Conservation (phyloP, 2,888 invertebrate genomes). For the Tinea trinotella region DNA sequence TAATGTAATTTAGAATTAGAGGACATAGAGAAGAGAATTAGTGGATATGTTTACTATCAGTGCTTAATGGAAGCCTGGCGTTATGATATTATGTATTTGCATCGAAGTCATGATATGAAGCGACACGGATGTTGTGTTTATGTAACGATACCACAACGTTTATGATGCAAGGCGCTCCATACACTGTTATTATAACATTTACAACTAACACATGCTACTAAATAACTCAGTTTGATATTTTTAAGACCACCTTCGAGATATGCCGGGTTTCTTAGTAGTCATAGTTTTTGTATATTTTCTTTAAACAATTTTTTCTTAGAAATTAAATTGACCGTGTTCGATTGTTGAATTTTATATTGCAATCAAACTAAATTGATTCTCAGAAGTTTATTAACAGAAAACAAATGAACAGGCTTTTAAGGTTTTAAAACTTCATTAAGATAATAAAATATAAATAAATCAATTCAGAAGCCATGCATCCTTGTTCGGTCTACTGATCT, state of each 20-base stretch:
- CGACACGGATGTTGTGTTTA: constrained; percentile 60
- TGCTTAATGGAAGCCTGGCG: background rate
- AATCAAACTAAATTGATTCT: too few relatives aligned
- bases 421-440: too few relatives aligned
- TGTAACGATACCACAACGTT: constrained; percentile 40
- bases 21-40: too few relatives aligned
- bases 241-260: constrained; percentile 16
- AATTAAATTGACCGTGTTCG: too few relatives aligned
- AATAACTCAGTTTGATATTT: constrained; percentile 8
- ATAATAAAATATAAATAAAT: too few relatives aligned
- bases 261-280: constrained; percentile 1
- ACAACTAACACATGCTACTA: constrained; percentile 17
- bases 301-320: too few relatives aligned
- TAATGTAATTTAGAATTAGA: too few relatives aligned
- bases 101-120: background rate
- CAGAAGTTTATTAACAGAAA: too few relatives aligned
- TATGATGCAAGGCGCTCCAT: constrained; percentile 24
- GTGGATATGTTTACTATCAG: background rate
- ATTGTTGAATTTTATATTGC: too few relatives aligned
- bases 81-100: background rate
- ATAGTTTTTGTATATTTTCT: background rate
- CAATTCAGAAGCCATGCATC: too few relatives aligned
- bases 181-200: constrained; percentile 44
- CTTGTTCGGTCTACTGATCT: too few relatives aligned
- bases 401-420: too few relatives aligned